Base-by-base conservation (phyloP, 2,888 invertebrate species). In the Criorhina ranunculi region DNA sequence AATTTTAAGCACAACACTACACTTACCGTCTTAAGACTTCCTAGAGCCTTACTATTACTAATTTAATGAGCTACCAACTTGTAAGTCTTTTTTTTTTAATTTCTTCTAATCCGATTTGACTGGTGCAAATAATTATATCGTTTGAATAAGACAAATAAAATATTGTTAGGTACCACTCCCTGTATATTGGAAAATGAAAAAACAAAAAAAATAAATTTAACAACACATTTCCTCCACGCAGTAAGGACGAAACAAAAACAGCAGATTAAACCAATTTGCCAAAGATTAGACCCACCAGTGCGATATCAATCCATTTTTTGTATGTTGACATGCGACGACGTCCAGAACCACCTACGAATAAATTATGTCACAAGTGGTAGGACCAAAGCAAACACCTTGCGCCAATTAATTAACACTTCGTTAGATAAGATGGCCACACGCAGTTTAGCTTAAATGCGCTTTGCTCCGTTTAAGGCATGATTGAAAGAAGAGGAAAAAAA, bases 351-450 rank as follows among this genome's bases (percentile, higher is more conserved):
- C 85, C 80, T 66, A 85, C 79, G 80, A 80, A 37, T 66, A 80
- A 62, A 79, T 66, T 51, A 29, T 85, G 75, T 70, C 64, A 59
- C 70, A 85, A 85, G 53, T 80, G 80, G 70, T 31, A 80, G 66
- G 75, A 59, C 59, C 75, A 40, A 59, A 44, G 51, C 70, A 85
- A 80, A 80, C 85, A 85, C 85, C 85, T 85, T 85, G 85, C 70
- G 70, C 75, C 75, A 85, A 85, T 85, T 85, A 85, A 85, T 75
- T 85, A 80, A 85, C 85, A 85, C 85, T 80, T 85, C 59, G 60
- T 11, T 85, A 76, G 75, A 53, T 75, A 70, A 37, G 53, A 55
- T 64, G 85, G 59, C 85, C 85, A 85, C 85, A 75, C 85, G 70
- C 80, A 80, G 70, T 70, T 80, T 46, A 46, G 59, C 17, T 76